Base-by-base conservation (phyloP, 2,797 vertebrate species). In the Enteromius fasciolatus region DNA sequence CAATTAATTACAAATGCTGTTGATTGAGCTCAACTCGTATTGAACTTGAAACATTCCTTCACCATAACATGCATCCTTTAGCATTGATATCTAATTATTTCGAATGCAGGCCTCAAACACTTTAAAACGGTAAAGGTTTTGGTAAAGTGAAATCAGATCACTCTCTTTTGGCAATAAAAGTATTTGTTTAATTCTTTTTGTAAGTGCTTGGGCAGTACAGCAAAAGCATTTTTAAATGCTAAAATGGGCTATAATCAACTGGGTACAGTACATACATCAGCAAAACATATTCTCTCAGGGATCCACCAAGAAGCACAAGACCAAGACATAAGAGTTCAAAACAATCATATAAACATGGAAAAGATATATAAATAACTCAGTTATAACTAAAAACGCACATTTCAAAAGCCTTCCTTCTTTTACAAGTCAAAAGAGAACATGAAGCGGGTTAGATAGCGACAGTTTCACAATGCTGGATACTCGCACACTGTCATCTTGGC, bases 401-500 rank as follows among this genome's bases (percentile, higher is more conserved):
- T 66, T 85, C 74, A 63, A 85, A 83, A 77, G 50, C 44, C 67
- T 48, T 54, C 17, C 48, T 75, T 78, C 12, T 57, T 50, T 28
- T 57, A 76, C 76, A 48, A 82, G 36, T 61, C 69, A 61, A 20
- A 52, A 52, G 57, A 74, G 76, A 74, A 75, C 74, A 73, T 28
- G 28, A 89, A 85, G 86, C 90, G 79, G 76, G 81, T 76, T 86
- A 73, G 31, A 79, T 44, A n/a, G 87, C 84, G 90, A 74, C 90
- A 86, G 86, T 90, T 87, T 93, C 89, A 91, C 90, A 91, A 88
- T 89, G 81, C 90, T 91, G 90, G 90, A 89, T 66, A 83, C 87
- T 90, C 87, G 85, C 84, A 90, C 76, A 77, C 91, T 59, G 90
- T 89, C 87, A 70, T 92, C 92, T 91, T 93, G 92, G 92, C 91